phyloP scores from a whole-genome alignment of 92 coral and sea anemone genomes.

The Hydrozoanthus gracilis region DNA sequence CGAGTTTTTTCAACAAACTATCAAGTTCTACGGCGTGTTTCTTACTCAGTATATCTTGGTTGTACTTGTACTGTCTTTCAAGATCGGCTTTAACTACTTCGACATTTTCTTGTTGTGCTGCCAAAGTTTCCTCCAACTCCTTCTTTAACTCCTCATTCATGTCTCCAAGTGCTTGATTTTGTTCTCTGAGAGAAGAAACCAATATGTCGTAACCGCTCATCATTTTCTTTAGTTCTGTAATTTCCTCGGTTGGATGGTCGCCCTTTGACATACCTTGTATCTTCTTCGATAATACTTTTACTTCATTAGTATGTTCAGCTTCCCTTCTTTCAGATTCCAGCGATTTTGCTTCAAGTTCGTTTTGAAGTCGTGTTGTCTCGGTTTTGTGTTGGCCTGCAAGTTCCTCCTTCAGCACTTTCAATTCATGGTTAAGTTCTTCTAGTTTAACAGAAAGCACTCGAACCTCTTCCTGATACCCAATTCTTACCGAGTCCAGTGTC shows the following conservation, averaged over 20 bases:
- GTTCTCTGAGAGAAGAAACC: slow-evolving; percentile 69
- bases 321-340: slow-evolving; percentile 61
- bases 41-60: slow-evolving; percentile 70
- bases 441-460: slow-evolving; percentile 54
- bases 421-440: slow-evolving; percentile 66
- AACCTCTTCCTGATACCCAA: slow-evolving; percentile 56
- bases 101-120: slow-evolving; percentile 65
- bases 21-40: slow-evolving; percentile 76
- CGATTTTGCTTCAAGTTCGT: slow-evolving; percentile 54
- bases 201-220: slow-evolving; percentile 59
- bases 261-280: slow-evolving; percentile 54
- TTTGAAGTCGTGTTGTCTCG: slow-evolving; percentile 55
- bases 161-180: slow-evolving; percentile 71
- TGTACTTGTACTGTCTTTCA: slow-evolving; percentile 68
- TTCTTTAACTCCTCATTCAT: slow-evolving; percentile 64
- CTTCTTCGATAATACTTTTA: slow-evolving; percentile 52
- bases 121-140: slow-evolving; percentile 52
- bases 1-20: slow-evolving; percentile 74
- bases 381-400: slow-evolving; percentile 53
- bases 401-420: slow-evolving; percentile 47
- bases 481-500: slow-evolving; percentile 60
- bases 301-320: slow-evolving; percentile 55
- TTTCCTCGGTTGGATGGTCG: slow-evolving; percentile 20
- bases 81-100: slow-evolving; percentile 67
- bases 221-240: slow-evolving; percentile 40